Evolutionary conservation across 2,888 invertebrate genomes (phyloP), one percentile per base, ranked within the genome.

Genomic region (Cremastinae sp.): DNA sequence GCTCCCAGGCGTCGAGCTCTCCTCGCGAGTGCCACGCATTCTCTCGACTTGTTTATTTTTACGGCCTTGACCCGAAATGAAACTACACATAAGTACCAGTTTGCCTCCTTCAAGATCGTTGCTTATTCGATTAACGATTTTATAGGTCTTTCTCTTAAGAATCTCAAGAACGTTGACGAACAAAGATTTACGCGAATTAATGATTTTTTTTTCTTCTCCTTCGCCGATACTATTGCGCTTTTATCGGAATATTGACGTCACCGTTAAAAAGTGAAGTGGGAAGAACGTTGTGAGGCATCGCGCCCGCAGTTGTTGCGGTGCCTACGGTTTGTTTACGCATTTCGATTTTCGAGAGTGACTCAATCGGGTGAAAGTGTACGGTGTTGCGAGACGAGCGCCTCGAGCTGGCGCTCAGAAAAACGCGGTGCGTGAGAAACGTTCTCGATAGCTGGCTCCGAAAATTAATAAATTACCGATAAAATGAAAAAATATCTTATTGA

Each of bases 41-140:
- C 56, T 73, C 62, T 56, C 59, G 45, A 62, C 74, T 78, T 62
- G 78, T 75, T 78, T 73, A 74, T 79, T 79, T 75, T 47, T 64
- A 53, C 78, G 78, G 62, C 79, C 79, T 79, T 79, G 79, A 78
- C 79, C 75, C 56, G 71, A 62, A 79, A 78, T 79, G 70, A 66
- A 74, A 68, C 34, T 53, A 28, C 28, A n/a, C n/a, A n/a, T n/a
- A n/a, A n/a, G 34, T 68, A 28, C 47, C 54, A 18, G 41, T 76
- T 51, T 53, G 62, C 51, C 56, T 56, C 22, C n/a, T 54, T 51
- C 38, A 47, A 28, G 49, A 74, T 36, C 34, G 8, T n/a, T n/a
- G n/a, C n/a, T n/a, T n/a, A n/a, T n/a, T n/a, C n/a, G n/a, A 18
- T 12, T 8, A 22, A 20, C 41, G 5, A 5, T 28, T 28, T 28